These are phyloP conservation scores for Eurytoma californica DNA, from an alignment of 2,888 invertebrate genomes.

Conservation along the genomic window DNA sequence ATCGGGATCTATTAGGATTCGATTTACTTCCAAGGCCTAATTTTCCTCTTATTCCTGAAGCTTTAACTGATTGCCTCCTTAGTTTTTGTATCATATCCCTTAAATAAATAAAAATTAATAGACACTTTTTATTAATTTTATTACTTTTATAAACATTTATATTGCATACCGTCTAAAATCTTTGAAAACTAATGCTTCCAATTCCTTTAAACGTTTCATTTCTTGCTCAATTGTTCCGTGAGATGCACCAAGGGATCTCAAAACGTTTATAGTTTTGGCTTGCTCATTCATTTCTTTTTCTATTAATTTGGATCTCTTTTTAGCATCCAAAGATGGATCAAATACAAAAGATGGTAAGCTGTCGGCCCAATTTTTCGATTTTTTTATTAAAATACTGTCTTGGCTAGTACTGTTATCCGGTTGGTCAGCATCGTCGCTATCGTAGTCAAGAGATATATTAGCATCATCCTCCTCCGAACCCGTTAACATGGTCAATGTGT, in stretches of 20 bases:
- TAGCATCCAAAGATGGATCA: slow-evolving; percentile 86
- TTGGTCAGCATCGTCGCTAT: slow-evolving; percentile 87
- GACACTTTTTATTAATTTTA: too few relatives aligned
- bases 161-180: slow-evolving; percentile 85
- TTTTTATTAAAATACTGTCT: slow-evolving; percentile 82
- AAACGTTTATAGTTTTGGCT: slow-evolving; percentile 94
- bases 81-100: slow-evolving; percentile 95
- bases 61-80: slow-evolving; percentile 88
- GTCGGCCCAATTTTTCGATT: slow-evolving; percentile 82
- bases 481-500: slow-evolving; percentile 96
- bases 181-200: slow-evolving; percentile 95
- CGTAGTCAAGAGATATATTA: slow-evolving; percentile 82
- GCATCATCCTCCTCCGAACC: slow-evolving; percentile 91
- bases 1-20: slow-evolving; percentile 84
- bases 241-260: slow-evolving; percentile 91
- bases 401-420: slow-evolving; percentile 77
- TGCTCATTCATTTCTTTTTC: slow-evolving; percentile 99
- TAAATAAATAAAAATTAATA: slow-evolving; percentile 57
- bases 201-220: slow-evolving; percentile 91
- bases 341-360: slow-evolving; percentile 89
- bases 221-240: slow-evolving; percentile 94
- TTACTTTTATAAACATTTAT: neutral
- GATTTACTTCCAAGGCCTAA: slow-evolving; percentile 81
- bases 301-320: slow-evolving; percentile 92
- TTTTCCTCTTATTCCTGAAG: slow-evolving; percentile 87